phyloP scores from a whole-genome alignment of 2,797 vertebrate genomes.

The Hoplostethus mediterraneus region DNA sequence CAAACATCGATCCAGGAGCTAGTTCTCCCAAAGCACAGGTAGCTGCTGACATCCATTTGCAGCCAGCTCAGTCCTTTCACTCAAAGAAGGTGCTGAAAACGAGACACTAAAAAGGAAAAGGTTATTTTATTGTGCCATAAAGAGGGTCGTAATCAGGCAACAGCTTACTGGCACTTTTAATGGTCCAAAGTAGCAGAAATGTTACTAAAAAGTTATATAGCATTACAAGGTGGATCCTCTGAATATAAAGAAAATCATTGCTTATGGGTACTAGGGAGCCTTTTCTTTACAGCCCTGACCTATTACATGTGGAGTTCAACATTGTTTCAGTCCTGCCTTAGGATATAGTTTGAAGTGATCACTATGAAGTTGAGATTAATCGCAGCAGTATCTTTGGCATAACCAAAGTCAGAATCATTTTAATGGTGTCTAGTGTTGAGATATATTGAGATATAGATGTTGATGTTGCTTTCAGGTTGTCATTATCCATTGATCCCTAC shows the following conservation, averaged over 20 bases:
- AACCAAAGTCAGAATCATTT: slow-evolving; percentile 82
- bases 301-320: slow-evolving; percentile 42
- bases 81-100: slow-evolving; percentile 33
- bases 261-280: slow-evolving; percentile 7
- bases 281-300: slow-evolving; percentile 32
- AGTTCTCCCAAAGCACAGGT: slow-evolving; percentile 37
- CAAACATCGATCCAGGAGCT: slow-evolving; percentile 40
- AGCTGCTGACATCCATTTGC: slow-evolving; percentile 48
- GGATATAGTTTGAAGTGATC: slow-evolving; percentile 58
- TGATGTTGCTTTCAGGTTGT: slow-evolving; percentile 61
- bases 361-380: slow-evolving; percentile 59
- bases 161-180: slow-evolving; percentile 31
- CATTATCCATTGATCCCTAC: slow-evolving; percentile 47
- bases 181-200: slow-evolving; percentile 24
- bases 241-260: slow-evolving; percentile 25
- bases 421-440: slow-evolving; percentile 60
- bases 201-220: slow-evolving; percentile 24
- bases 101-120: slow-evolving; percentile 42
- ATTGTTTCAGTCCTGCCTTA: slow-evolving; percentile 63
- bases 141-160: slow-evolving; percentile 33
- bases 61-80: slow-evolving; percentile 19
- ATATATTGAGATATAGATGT: no score
- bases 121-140: slow-evolving; percentile 39
- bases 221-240: slow-evolving; percentile 31
- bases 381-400: slow-evolving; percentile 81